These are phyloP conservation scores for Cinara cedri DNA, from an alignment of 2,888 invertebrate genomes.

Conservation along the genomic window DNA sequence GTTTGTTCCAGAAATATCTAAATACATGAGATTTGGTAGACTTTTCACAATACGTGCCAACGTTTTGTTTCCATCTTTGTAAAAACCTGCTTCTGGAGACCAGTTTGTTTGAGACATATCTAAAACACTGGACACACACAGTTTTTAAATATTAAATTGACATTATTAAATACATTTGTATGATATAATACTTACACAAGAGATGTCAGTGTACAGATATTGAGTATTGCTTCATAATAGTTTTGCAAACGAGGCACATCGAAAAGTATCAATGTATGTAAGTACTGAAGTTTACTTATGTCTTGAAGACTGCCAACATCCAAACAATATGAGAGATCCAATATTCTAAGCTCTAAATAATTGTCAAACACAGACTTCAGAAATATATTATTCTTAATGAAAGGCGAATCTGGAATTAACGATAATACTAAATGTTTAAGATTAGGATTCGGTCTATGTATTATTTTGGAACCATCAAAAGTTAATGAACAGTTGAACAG, in stretches of 20 bases:
- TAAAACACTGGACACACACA: constrained; percentile 69
- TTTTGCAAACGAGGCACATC: constrained; percentile 54
- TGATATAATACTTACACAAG: constrained; percentile 61
- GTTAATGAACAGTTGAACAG: constrained; percentile 37
- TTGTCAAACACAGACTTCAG: constrained; percentile 31
- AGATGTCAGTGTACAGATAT: constrained; percentile 46
- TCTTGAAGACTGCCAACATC: constrained; percentile 46
- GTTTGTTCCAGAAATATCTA: constrained; percentile 97
- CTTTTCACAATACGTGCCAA: constrained; percentile 75
- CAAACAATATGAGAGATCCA: constrained; percentile 57
- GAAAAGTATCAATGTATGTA: constrained; percentile 57
- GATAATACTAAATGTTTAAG: constrained; percentile 37
- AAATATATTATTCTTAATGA: constrained; percentile 22
- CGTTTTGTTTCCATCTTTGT: constrained; percentile 75
- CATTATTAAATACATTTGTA: constrained; percentile 17
- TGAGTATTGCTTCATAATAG: constrained; percentile 32
- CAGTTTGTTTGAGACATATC: constrained; percentile 83
- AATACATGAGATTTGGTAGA: constrained; percentile 76
- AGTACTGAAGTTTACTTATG: constrained; percentile 39
- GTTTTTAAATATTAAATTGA: constrained; percentile 1
- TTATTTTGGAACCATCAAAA: constrained; percentile 40
- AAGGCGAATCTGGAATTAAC: constrained; percentile 28
- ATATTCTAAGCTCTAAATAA: constrained; percentile 49
- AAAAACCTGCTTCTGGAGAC: constrained; percentile 71
- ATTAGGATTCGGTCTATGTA: constrained; percentile 33